Base-by-base conservation (phyloP, 2,888 invertebrate species). In the Troilus luridus region DNA sequence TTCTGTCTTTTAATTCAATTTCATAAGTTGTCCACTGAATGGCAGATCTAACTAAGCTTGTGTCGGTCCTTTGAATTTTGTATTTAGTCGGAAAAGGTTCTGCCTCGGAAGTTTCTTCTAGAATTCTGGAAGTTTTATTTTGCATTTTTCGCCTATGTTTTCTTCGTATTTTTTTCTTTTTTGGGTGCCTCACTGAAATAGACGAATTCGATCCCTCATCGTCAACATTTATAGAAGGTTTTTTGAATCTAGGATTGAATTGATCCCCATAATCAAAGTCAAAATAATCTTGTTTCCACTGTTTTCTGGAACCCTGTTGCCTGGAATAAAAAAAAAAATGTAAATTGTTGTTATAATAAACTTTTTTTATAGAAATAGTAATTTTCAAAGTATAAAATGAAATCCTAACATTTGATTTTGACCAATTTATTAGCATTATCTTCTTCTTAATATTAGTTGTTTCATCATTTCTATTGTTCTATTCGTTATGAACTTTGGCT, bases 191-290 rank as follows among this genome's bases (percentile, higher is more conserved):
- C 21, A 54, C 1, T 5, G 6, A 0, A 6, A 12, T 7, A n/a
- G 85, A 56, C 17, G 19, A 5, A 85, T 21, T 58, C 7, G 12
- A 14, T 54, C 85, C 56, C 54, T 9, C 54, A 3, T 81, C 81
- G 7, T 85, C 56, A 56, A 56, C 7, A n/a, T 56, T 10, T 56
- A 85, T 11, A 5, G 85, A 9, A 10, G 54, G 85, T 12, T 85
- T 85, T 14, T 85, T 85, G 11, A 56, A 85, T n/a, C 85, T 85
- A 56, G 85, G 85, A 56, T 58, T 58, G 41, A 85, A 85, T 8
- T 85, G 54, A 85, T 85, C 85, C 19, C 85, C 85, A n/a, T 85
- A 85, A 85, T 85, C 85, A 56, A 56, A 54, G 56, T 85, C 85
- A 6, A n/a, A 58, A 58, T 85, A 85, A 85, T 85, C 85, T 56